Evolutionary conservation across 2,888 invertebrate species (phyloP), one percentile per base, ranked within the genome.

Genomic region (Mythimna impura): DNA sequence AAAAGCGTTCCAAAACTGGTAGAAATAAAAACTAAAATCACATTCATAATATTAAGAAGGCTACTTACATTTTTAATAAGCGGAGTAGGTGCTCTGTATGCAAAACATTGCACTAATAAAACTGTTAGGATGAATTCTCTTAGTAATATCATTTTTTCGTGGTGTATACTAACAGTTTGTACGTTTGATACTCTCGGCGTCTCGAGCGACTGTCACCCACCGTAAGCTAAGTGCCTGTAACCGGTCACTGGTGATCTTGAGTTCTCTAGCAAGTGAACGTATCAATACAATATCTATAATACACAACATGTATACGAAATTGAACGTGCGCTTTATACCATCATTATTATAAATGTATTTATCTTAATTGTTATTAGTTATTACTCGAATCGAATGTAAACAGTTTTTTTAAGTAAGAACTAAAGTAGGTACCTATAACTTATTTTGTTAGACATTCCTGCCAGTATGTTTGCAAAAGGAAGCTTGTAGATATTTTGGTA

Each of bases 51-150:
- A 30, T 12, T 52, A 65, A 9, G 22, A 52, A 20, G 61, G 66
- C 40, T 55, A 94, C 94, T 94, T 89, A 95, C 95, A 80, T 92
- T 94, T 88, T 93, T 95, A 82, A 95, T 95, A 12, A 95, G 87
- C 50, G 95, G 95, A 20, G 92, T 87, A 10, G 89, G 83, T 3
- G 91, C 73, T 74, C 89, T 89, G 69, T 86, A 91, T 2, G 89
- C 91, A 25, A 81, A 83, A 71, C 88, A 80, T 34, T 77, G 71
- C 9, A 80, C 80, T 34, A 86, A 47, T 34, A 89, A 25, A 61
- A 86, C 55, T 22, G 80, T 67, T 20, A 89, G 40, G 40, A 83
- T 40, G 0, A 83, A 71, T n/a, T 50, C 63, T 43, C 57, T 66
- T 9, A 80, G 12, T 43, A 81, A 72, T n/a, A 69, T 64, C 80